These are phyloP conservation scores for Conopomorpha cramerella DNA, from an alignment of 1,140 invertebrate genomes.

Conservation along the genomic window DNA sequence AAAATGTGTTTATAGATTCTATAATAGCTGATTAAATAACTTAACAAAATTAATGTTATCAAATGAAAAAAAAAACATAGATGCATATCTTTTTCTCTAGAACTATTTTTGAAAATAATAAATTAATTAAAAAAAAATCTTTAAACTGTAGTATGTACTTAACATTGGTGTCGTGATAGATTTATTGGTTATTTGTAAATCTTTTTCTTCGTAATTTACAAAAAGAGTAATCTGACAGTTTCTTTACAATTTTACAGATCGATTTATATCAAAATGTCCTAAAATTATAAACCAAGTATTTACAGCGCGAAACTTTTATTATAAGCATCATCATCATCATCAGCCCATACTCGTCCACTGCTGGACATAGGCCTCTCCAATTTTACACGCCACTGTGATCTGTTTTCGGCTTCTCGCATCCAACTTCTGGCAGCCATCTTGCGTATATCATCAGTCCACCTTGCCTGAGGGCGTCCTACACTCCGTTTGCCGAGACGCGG, in stretches of 20 bases:
- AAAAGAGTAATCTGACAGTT: too few relatives aligned
- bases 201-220: too few relatives aligned
- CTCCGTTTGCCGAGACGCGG: too few relatives aligned
- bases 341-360: not conserved
- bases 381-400: not conserved
- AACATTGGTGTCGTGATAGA: constrained; percentile 46
- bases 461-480: too few relatives aligned
- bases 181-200: too few relatives aligned
- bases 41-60: constrained; percentile 29
- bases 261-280: too few relatives aligned
- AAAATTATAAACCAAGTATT: too few relatives aligned
- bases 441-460: too few relatives aligned
- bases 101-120: constrained; percentile 36
- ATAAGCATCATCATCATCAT: not conserved
- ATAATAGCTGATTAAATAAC: not conserved
- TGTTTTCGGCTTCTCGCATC: not conserved
- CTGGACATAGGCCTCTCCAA: not conserved
- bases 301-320: too few relatives aligned
- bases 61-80: constrained; percentile 47
- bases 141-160: constrained; percentile 45
- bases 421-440: not conserved
- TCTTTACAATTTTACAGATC: too few relatives aligned
- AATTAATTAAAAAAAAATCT: constrained; percentile 33
- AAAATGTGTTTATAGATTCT: not conserved
- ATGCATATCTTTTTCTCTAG: constrained; percentile 57